phyloP scores from a whole-genome alignment of 2,888 invertebrate species.

The Pseudococcus viburni region DNA sequence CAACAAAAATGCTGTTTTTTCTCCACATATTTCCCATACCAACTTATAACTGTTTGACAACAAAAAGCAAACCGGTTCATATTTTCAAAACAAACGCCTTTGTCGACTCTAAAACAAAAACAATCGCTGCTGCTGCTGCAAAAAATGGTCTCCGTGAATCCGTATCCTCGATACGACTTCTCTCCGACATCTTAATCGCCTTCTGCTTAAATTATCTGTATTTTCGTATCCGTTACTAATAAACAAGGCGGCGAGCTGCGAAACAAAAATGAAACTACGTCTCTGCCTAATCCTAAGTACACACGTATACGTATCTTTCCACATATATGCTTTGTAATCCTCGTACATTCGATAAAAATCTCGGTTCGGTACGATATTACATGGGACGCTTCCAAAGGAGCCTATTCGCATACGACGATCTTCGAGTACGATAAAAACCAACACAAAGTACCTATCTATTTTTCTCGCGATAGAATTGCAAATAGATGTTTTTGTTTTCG shows the following conservation, averaged over 20 bases:
- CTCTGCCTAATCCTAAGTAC: background rate
- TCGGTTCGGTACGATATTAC: background rate
- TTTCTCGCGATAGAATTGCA: background rate
- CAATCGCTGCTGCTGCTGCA: too few species aligned
- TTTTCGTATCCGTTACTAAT: background rate
- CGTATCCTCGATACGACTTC: background rate
- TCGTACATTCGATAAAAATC: background rate
- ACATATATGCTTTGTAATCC: constrained; percentile 7
- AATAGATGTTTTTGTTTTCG: constrained; percentile 27
- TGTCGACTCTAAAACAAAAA: too few species aligned
- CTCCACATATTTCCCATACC: too few species aligned
- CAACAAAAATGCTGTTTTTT: too few species aligned
- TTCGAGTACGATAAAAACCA: background rate
- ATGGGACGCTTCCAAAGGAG: constrained; percentile 3
- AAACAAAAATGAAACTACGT: background rate
- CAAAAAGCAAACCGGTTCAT: too few species aligned
- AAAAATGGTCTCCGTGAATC: too few species aligned
- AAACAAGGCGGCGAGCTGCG: constrained; percentile 1
- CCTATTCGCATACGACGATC: background rate
- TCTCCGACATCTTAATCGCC: background rate
- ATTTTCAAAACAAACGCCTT: too few species aligned
- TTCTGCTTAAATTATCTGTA: background rate
- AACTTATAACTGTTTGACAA: too few species aligned
- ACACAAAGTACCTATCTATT: constrained; percentile 11
- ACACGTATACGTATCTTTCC: background rate